Evolutionary conservation across 37 sponge, comb jelly and placozoan genomes (phyloP).

Genomic region (Geodia barretti): DNA sequence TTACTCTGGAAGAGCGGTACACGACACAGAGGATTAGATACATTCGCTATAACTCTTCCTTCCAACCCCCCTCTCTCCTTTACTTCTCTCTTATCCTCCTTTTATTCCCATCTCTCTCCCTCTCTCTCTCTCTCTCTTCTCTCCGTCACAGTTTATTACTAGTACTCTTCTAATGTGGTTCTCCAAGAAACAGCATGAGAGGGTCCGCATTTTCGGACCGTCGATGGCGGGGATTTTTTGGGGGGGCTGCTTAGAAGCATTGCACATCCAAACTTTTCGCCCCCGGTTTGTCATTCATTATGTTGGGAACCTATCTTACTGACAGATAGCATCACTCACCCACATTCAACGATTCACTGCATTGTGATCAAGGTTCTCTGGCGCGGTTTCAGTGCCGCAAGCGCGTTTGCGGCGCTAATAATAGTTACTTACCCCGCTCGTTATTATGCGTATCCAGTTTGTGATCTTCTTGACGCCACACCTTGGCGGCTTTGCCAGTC

Average conservation of each 20-base stretch:
- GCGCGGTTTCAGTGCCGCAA: too few species aligned
- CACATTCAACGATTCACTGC: conserved; percentile 34
- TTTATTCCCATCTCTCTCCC: too few species aligned
- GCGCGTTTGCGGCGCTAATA: too few species aligned
- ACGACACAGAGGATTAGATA: too few species aligned
- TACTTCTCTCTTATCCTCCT: not conserved
- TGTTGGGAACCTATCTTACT: conserved; percentile 83
- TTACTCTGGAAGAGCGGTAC: conserved; percentile 85
- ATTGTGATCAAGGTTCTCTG: conserved; percentile 49
- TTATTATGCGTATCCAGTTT: too few species aligned
- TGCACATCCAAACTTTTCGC: conserved; percentile 51
- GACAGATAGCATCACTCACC: conserved; percentile 61
- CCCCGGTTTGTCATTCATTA: conserved; percentile 34
- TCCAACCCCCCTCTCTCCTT: not conserved
- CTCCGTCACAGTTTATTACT: conserved; percentile 33
- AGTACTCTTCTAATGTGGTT: conserved; percentile 31
- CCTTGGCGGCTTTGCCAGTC: too few species aligned
- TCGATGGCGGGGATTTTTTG: conserved; percentile 78
- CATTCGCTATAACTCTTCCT: too few species aligned
- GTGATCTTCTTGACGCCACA: too few species aligned
- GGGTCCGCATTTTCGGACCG: conserved; percentile 76
- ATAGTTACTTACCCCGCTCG: too few species aligned
- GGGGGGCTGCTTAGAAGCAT: conserved; percentile 87
- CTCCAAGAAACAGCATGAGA: conserved; percentile 88
- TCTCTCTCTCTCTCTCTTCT: not conserved